Evolutionary conservation across 2,113 vertebrate species (phyloP), one percentile per base, ranked within the genome.

Genomic region (Cacatua alba): DNA sequence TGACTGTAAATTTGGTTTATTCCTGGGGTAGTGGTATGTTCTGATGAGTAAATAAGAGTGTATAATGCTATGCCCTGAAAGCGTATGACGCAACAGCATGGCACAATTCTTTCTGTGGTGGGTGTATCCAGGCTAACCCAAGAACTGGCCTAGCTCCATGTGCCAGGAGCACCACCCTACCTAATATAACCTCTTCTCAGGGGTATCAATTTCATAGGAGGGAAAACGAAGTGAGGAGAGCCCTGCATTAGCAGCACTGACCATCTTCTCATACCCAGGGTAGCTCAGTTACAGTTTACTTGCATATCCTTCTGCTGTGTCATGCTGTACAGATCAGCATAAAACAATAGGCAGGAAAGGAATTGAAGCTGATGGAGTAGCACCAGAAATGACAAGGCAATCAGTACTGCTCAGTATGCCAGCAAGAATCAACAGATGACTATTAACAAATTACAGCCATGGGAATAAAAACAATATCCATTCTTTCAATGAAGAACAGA

Each of bases 51-150:
- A 78, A 86, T 43, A 52, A n/a, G 6, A 44, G 10, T 2, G 2
- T 51, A 13, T 6, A 48, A 53, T 18, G 1, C 29, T 33, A 48
- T 26, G 13, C 5, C 55, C 33, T 41, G 23, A 70, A 75, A 78
- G 3, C 10, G 3, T 8, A 5, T 23, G 28, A 26, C 33, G 9
- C 55, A n/a, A 46, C 4, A 82, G 18, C 46, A 60, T 0, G 1
- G 24, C 7, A 1, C 11, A 53, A 5, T 16, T 13, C 7, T 69
- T 88, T 55, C 35, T 7, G 43, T 75, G 19, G 3, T 31, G 44
- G 12, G 11, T 41, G 2, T 20, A 81, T 26, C 26, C 48, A 68
- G 33, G 39, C 17, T 90, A 43, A 65, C 16, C n/a, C 62, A 71
- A 71, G 51, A 23, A n/a, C 29, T 26, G 19, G 5, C 39, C 44